Base-by-base conservation (phyloP, 2,113 vertebrate genomes). In the Upupa epops region DNA sequence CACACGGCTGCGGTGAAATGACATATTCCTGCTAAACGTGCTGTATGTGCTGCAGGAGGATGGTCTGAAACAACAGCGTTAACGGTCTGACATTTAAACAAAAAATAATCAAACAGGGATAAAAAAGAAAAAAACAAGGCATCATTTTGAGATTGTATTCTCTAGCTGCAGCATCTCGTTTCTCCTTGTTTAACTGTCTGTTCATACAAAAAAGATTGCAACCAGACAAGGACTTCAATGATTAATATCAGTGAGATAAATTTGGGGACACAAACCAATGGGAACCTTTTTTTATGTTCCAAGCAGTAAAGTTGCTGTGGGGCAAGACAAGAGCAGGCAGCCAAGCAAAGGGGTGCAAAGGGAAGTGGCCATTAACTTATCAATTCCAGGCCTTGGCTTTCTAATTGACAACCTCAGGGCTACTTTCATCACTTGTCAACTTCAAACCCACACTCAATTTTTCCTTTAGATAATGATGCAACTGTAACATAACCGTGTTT, bases 361-460 rank as follows among this genome's bases (percentile, higher is more conserved):
- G 97, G 97, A 97, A 97, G 96, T 97, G 97, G 97, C 97, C 97
- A 98, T 98, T 98, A 98, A 98, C 97, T 98, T 98, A 98, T 97
- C 96, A 96, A 95, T 98, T 97, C 97, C 98, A 98, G 98, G 98
- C 98, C 97, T 96, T 95, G 95, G 96, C 97, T 98, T 97, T 96
- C 97, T 98, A 98, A 98, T 98, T 98, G 98, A 98, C 98, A 98
- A 98, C 98, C 98, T 98, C 98, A 97, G 98, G 98, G 98, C 97
- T 97, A 98, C 98, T 98, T 98, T 99, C 98, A 98, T 98, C 98
- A 98, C 98, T 98, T 98, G 98, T 98, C 98, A 97, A 98, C 98
- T 98, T 98, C 98, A 98, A 98, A 98, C 97, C 96, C 77, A 97
- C 98, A 98, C 97, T 98, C 98, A 97, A 98, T 98, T 98, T 98